Percentiles rank a stretch among this genome's conserved stretches.
phyloP scores from a whole-genome alignment of 2,113 vertebrate genomes.

The Cisticola juncidis region DNA sequence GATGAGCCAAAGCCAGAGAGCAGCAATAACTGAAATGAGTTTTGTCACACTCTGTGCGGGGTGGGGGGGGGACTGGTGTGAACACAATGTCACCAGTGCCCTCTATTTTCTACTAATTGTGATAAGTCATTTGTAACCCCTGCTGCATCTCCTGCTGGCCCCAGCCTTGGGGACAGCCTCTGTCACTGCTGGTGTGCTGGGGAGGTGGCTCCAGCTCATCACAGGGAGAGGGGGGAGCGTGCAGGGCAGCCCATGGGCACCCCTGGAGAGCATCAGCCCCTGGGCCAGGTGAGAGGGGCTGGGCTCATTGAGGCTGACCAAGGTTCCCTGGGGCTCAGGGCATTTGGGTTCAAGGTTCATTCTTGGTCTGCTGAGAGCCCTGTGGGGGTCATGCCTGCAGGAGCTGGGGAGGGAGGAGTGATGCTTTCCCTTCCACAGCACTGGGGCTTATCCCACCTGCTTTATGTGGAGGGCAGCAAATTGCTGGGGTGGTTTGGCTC shows the following conservation, averaged over 20 bases:
- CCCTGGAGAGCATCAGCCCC: not conserved
- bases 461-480: not conserved
- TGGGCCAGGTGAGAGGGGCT: not conserved
- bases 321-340: not conserved
- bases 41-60: not conserved
- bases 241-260: not conserved
- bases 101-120: not conserved
- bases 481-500: not conserved
- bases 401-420: not conserved
- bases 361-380: not conserved
- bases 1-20: not conserved
- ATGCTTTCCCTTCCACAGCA: not conserved
- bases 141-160: not conserved
- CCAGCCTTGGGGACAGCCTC: not conserved
- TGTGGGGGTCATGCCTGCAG: not conserved
- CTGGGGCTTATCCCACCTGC: not conserved
- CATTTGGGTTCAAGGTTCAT: rapidly evolving
- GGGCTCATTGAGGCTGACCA: rapidly evolving
- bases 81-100: not conserved
- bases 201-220: not conserved
- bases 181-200: rapidly evolving
- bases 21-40: rapidly evolving
- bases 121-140: not conserved
- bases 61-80: not conserved
- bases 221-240: rapidly evolving